Conservation (phyloP, 2,797 vertebrate species). For the Acrocephalus scirpaceus region DNA sequence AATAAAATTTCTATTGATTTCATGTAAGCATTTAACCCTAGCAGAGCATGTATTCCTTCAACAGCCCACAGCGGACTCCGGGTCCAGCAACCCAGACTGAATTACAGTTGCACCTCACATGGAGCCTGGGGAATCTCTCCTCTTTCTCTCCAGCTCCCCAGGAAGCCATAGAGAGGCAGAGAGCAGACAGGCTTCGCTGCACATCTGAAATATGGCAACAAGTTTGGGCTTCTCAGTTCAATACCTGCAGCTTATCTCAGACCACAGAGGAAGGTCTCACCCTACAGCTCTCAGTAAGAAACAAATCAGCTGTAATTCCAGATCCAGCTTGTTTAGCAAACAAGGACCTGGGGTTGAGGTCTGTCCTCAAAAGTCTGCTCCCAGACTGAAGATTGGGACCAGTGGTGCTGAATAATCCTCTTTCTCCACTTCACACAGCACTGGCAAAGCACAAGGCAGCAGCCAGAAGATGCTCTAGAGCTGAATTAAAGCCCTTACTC, state of each 20-base stretch:
- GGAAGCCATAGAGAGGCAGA: neutral
- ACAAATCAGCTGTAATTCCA: neutral
- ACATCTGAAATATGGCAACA: neutral
- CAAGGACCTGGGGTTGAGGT: neutral
- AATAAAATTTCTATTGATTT: constrained; percentile 67
- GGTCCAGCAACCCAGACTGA: constrained; percentile 27
- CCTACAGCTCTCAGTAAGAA: neutral
- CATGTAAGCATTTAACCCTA: constrained; percentile 70
- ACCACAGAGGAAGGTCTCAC: neutral
- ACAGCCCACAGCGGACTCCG: constrained; percentile 26
- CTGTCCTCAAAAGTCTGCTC: neutral
- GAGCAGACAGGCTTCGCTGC: neutral
- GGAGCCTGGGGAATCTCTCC: constrained; percentile 11
- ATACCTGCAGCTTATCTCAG: neutral
- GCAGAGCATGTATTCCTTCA: neutral
- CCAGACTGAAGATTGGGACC: neutral
- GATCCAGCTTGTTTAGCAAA: neutral
- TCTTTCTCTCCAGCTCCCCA: neutral
- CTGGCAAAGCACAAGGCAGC: neutral
- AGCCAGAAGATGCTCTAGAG: neutral
- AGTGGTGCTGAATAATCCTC: neutral
- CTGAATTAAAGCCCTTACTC: neutral
- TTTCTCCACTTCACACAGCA: neutral
- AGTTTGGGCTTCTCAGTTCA: neutral
- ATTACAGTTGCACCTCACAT: constrained; percentile 20